Evolutionary conservation across 2,797 vertebrate genomes (phyloP).

Genomic region (Austrolebias charrua): DNA sequence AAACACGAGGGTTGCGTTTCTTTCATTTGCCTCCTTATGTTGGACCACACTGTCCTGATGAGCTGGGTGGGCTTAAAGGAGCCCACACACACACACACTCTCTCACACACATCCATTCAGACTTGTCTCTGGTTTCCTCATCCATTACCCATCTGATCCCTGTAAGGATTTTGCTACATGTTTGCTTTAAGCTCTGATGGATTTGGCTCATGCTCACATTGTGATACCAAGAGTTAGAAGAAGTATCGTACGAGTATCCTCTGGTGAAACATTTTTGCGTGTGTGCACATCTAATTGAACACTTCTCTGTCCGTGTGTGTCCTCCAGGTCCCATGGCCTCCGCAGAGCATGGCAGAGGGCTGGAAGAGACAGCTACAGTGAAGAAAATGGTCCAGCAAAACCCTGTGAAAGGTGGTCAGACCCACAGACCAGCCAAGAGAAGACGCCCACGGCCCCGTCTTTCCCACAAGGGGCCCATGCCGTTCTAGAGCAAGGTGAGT

Average conservation of each 20-base stretch:
- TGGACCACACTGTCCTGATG: constrained; percentile 59
- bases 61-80: constrained; percentile 66
- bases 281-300: constrained; percentile 24
- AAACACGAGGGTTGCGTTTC: constrained; percentile 63
- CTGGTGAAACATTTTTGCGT: no score
- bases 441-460: constrained; percentile 91
- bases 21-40: constrained; percentile 41
- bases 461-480: constrained; percentile 98
- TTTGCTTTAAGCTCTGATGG: constrained; percentile 27
- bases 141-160: constrained; percentile 51
- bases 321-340: constrained; percentile 85
- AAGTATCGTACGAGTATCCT: constrained; percentile 4
- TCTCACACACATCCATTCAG: constrained; percentile 50
- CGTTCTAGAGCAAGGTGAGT: constrained; percentile 93
- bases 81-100: constrained; percentile 51
- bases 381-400: constrained; percentile 85
- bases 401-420: constrained; percentile 79
- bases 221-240: constrained; percentile 29
- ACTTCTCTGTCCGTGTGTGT: constrained; percentile 35
- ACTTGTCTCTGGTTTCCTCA: constrained; percentile 63
- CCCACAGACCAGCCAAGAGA: constrained; percentile 85
- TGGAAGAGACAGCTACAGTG: constrained; percentile 76
- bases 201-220: constrained; percentile 36
- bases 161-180: constrained; percentile 25
- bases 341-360: constrained; percentile 80